phyloP scores from a whole-genome alignment of 2,113 vertebrate species.

The Rhinolophus sinicus region DNA sequence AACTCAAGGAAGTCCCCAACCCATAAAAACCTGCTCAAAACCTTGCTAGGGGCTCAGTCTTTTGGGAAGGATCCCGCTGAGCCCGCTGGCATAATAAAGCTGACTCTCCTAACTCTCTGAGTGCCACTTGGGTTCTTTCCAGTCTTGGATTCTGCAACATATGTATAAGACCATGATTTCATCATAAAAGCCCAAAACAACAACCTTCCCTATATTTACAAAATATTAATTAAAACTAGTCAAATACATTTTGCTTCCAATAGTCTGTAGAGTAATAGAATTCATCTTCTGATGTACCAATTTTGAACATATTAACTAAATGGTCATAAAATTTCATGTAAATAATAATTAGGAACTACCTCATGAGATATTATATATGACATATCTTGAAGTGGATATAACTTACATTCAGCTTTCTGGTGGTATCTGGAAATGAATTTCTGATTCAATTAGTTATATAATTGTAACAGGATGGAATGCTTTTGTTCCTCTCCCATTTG shows the following conservation, averaged over 20 bases:
- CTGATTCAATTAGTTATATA: not conserved
- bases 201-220: not conserved
- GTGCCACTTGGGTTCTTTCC: too few relatives aligned
- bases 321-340: not conserved
- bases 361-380: not conserved
- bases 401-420: not conserved
- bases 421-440: not conserved
- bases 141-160: too few relatives aligned
- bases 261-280: not conserved
- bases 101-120: too few relatives aligned
- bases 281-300: not conserved
- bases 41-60: too few relatives aligned
- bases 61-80: too few relatives aligned
- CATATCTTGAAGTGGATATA: not conserved
- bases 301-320: not conserved
- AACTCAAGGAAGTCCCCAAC: too few relatives aligned
- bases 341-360: constrained; percentile 4
- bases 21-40: too few relatives aligned
- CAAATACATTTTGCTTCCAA: constrained; percentile 25
- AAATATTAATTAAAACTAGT: constrained; percentile 17
- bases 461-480: too few relatives aligned
- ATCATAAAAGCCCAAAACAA: not conserved
- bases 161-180: not conserved
- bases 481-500: too few relatives aligned
- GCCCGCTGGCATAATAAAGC: too few relatives aligned